phyloP scores from a whole-genome alignment of 2,113 vertebrate genomes.

The Silurus asotus region DNA sequence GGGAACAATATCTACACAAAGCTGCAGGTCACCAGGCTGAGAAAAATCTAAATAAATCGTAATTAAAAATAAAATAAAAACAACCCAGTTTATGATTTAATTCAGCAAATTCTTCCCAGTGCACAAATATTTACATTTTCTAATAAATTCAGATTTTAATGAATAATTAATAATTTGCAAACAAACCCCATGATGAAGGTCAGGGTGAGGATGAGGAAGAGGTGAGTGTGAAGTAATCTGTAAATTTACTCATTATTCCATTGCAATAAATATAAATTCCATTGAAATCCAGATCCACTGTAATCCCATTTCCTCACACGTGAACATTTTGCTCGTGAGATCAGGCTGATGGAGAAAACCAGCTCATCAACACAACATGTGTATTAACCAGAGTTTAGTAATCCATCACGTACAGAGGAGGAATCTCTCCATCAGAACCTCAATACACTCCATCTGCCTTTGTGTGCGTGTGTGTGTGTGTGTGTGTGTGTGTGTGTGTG shows the following conservation, averaged over 20 bases:
- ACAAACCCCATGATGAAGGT: too few species aligned
- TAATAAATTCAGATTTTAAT: too few species aligned
- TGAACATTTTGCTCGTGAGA: not conserved
- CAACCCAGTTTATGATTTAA: too few species aligned
- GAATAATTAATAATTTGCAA: too few species aligned
- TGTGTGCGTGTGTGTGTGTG: not conserved
- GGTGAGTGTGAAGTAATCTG: not conserved
- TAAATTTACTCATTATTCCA: not conserved
- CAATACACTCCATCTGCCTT: not conserved
- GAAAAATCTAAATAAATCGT: too few species aligned
- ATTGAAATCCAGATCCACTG: not conserved
- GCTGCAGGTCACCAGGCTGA: not conserved
- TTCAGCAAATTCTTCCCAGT: too few species aligned
- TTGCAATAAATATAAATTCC: not conserved
- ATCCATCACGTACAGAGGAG: not conserved
- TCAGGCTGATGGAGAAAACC: not conserved
- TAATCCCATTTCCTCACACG: not conserved
- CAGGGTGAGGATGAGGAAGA: not conserved
- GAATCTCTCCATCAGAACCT: not conserved
- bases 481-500: not conserved
- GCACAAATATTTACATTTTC: too few species aligned
- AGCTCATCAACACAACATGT: not conserved
- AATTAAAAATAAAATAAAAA: too few species aligned
- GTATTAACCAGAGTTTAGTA: not conserved
- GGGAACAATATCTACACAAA: not conserved